Evolutionary conservation across 1,140 invertebrate genomes (phyloP).

Genomic region (Neodiprion fabricii): DNA sequence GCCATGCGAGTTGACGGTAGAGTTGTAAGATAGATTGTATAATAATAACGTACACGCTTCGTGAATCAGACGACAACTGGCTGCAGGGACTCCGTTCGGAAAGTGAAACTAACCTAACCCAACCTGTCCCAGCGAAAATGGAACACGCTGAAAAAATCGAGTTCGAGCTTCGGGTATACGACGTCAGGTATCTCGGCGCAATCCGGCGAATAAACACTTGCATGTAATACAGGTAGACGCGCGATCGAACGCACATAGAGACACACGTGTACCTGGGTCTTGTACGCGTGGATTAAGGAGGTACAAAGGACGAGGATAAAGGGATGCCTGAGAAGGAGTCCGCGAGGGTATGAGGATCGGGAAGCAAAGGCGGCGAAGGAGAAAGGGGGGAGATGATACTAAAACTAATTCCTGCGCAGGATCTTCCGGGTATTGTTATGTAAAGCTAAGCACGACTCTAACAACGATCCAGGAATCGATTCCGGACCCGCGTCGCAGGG

Average conservation of each 20-base stretch:
- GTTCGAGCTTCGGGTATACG: too few species aligned
- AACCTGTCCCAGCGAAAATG: too few species aligned
- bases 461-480: too few species aligned
- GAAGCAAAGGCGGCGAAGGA: neutral
- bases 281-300: neutral
- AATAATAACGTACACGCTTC: too few species aligned
- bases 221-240: neutral
- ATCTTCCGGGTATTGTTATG: neutral
- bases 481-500: neutral
- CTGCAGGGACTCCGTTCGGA: too few species aligned
- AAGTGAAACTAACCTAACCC: too few species aligned
- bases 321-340: neutral
- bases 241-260: neutral
- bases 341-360: neutral
- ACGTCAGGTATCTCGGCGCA: neutral
- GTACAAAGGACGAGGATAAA: neutral
- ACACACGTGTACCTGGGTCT: neutral
- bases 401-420: neutral
- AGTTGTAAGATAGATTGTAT: too few species aligned
- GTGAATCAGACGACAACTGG: too few species aligned
- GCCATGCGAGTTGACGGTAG: too few species aligned
- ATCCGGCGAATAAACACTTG: neutral
- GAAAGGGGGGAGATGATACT: neutral
- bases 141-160: too few species aligned
- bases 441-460: neutral